Base-by-base conservation (phyloP, 2,888 invertebrate species). In the Euclidia mi region DNA sequence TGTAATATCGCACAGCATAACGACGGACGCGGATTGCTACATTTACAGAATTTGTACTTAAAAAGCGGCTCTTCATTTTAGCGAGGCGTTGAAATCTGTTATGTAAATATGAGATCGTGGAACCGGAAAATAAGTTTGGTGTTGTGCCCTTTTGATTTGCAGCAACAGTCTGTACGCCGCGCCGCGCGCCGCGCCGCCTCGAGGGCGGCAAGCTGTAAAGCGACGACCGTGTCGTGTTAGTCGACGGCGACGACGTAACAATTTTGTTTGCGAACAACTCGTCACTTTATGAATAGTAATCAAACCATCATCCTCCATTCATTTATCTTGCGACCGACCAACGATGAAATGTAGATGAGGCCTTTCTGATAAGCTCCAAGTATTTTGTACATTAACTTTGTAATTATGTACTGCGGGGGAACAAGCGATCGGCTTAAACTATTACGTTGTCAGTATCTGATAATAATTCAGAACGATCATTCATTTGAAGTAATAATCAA, bases 211-310 rank as follows among this genome's bases (percentile, higher is more conserved):
- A 32, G 53, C 42, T 53, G 20, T 50, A 55, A 45, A 55, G 45
- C 47, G 50, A 50, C 38, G 45, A 20, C 53, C 53, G 63, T 46
- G 35, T 42, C 32, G 28, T 78, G 63, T 78, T 78, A 76, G 70
- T 63, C 73, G n/a, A n/a, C n/a, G n/a, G n/a, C n/a, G 62, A n/a
- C n/a, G n/a, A 66, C 76, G 76, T 75, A 76, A 80, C 77, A 82
- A 81, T 82, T 87, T 87, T 82, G 84, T 83, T 81, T 81, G 76
- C 67, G 57, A 73, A 74, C 72, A 79, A 79, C 82, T 81, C 81
- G 68, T 79, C 84, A 84, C 86, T 89, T 90, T 87, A 89, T 90
- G 87, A 85, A 89, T 88, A 89, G 85, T 90, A 90, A 90, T 89
- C 86, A 89, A 85, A 86, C 82, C 79, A 72, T 80, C 78, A 77